Evolutionary conservation across 2,888 invertebrate genomes (phyloP), one percentile per base, ranked within the genome.

Genomic region (Tetranychus truncatus): DNA sequence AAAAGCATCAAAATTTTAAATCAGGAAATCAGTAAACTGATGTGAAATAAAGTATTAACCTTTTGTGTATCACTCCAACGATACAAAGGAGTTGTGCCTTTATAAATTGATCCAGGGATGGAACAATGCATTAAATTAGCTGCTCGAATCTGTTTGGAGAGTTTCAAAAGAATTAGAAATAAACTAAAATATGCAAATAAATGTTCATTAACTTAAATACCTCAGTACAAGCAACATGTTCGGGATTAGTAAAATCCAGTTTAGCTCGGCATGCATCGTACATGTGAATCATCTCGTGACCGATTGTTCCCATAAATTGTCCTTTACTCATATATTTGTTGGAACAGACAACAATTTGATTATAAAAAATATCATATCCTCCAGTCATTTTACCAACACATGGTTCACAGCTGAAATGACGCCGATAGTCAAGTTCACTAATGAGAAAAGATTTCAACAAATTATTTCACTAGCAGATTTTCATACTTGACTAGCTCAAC

Each of bases 261-360:
- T 95, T 87, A 78, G 93, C 91, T 71, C 89, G 87, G 82, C 96
- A 96, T 81, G 88, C 91, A 83, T 96, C 96, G 81, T 93, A 95
- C 91, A 95, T 95, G 82, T 96, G 96, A 72, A 95, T 89, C 87
- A 96, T 87, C 83, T 96, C 96, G 80, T 96, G 96, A 0, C 89
- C 88, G 69, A 96, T 82, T 0, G 93, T 90, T 34, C 89, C 89
- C 81, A 90, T 90, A 0, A 92, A 87, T 82, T 88, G 85, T 15
- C 88, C 87, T 81, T 88, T 85, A 2, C 66, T 77, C 21, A 74
- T 77, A 45, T 84, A 86, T 24, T 83, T 86, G 83, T 95, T 95
- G 81, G 95, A 91, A 80, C 95, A 96, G 1, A 96, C 87, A 0
- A 96, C 89, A 77, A 96, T 87, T 84, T 93, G 92, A 84, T 93